Percentiles rank a stretch among this genome's conserved stretches.
Conservation (phyloP, 2,888 invertebrate genomes). For the Resseliella maxima region DNA sequence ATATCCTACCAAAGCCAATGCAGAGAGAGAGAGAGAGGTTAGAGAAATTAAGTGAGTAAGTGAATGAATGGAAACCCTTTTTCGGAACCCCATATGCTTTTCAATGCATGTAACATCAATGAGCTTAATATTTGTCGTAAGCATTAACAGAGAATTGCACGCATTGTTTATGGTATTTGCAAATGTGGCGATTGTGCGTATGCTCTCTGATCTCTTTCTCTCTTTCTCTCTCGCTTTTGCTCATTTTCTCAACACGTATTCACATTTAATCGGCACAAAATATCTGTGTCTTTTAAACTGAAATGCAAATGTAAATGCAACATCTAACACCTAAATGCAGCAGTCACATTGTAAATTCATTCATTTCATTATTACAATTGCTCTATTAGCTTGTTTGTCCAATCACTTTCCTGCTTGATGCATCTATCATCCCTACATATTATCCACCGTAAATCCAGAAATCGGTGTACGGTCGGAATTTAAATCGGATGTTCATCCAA, state of each 20-base stretch:
- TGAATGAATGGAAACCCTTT: too few relatives aligned
- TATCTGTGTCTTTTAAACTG: neutral
- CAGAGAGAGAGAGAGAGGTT: too few relatives aligned
- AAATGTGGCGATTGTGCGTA: neutral
- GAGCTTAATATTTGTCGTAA: conserved; percentile 27
- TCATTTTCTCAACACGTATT: neutral
- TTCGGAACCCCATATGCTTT: neutral
- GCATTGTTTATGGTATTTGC: neutral
- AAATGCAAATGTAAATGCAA: neutral
- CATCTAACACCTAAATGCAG: neutral
- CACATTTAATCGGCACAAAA: conserved; percentile 20
- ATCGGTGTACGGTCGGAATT: too few relatives aligned
- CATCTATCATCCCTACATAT: neutral
- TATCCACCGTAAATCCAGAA: neutral
- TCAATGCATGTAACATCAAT: neutral
- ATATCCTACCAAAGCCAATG: too few relatives aligned
- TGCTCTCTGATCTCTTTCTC: neutral
- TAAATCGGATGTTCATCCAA: too few relatives aligned
- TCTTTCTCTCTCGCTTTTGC: neutral
- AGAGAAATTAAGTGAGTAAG: too few relatives aligned
- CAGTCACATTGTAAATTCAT: neutral
- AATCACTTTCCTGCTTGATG: conserved; percentile 9
- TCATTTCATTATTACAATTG: conserved; percentile 39
- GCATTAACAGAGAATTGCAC: neutral
- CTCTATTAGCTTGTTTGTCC: conserved; percentile 24